Base-by-base conservation (phyloP, 2,797 vertebrate genomes). In the Ambastaia sidthimunki region DNA sequence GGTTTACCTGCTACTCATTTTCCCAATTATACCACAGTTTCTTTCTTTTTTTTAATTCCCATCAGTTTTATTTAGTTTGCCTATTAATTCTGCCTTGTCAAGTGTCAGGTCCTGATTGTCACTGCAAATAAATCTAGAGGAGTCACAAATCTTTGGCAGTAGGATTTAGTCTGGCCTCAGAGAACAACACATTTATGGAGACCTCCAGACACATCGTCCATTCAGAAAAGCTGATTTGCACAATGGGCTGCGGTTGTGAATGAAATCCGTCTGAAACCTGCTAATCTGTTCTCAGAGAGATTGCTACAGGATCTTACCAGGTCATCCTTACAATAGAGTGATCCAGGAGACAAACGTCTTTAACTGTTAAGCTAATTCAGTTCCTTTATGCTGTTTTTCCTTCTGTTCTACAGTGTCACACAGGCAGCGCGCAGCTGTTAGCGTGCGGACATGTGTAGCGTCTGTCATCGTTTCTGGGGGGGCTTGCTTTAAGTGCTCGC, bases 201-300 rank as follows among this genome's bases (percentile, higher is more conserved):
- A 83, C 76, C 66, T 68, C 52, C 69, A 71, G 31, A 76, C 77
- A 71, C 72, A 54, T 21, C 55, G 65, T 70, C 76, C 71, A 62
- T 41, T 76, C 48, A 76, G 57, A 68, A 63, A 60, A n/a, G 44
- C 65, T 62, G 76, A 67, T 75, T 77, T 78, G 48, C 54, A 77
- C 71, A 80, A 80, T 55, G 47, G 70, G 21, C 75, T 65, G 74
- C 28, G 69, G 68, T 81, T 62, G 57, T 63, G 74, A 81, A 79
- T 86, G 77, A 85, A 86, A 82, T 75, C 84, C 82, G 82, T 65
- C 76, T 75, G 84, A 85, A 83, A 34, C 59, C 16, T 11, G 69
- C 80, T 91, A 91, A 92, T 92, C 89, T 87, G 76, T 78, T 88
- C 85, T 87, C 84, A 82, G 82, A 88, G 82, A 87, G 87, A 72